A percentile compares a stretch with the other conserved stretches of the same genome.
Conservation (phyloP, 2,113 vertebrate species). For the Zosterops japonicus region DNA sequence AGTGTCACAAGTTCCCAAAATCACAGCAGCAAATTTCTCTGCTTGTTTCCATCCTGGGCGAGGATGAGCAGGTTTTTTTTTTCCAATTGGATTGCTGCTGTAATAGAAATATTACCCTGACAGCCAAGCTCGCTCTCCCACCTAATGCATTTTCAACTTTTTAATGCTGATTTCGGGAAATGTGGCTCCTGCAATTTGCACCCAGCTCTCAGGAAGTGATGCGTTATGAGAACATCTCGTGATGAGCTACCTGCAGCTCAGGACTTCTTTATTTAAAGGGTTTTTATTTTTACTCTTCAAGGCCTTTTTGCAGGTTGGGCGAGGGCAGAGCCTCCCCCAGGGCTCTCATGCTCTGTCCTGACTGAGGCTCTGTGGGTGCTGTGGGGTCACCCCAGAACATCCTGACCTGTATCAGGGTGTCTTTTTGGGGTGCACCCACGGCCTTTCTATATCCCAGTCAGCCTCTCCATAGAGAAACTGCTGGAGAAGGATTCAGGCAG, state of each 20-base stretch:
- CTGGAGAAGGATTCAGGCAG: too few relatives aligned
- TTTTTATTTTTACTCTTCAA: neutral
- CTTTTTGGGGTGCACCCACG: too few relatives aligned
- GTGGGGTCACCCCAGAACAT: neutral
- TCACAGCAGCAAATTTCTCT: neutral
- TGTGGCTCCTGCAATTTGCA: conserved; percentile 33
- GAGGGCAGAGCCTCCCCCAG: neutral
- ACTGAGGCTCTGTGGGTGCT: neutral
- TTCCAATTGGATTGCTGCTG: conserved; percentile 33
- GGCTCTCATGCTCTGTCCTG: neutral
- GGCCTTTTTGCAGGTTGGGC: neutral
- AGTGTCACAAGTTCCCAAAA: neutral
- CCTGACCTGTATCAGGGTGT: neutral
- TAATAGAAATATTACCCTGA: conserved; percentile 48
- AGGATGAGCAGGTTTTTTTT: neutral
- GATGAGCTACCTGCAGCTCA: neutral
- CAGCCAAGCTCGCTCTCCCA: conserved; percentile 33
- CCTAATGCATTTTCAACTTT: conserved; percentile 39
- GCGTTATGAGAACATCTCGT: neutral
- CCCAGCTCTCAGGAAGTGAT: conserved; percentile 1
- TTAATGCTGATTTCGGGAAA: conserved; percentile 59
- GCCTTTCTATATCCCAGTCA: too few relatives aligned
- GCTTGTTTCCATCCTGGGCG: neutral
- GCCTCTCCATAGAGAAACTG: too few relatives aligned
- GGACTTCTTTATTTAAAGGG: neutral